Evolutionary conservation across 2,888 invertebrate genomes (phyloP).

Genomic region (Drosophila mayaguana): DNA sequence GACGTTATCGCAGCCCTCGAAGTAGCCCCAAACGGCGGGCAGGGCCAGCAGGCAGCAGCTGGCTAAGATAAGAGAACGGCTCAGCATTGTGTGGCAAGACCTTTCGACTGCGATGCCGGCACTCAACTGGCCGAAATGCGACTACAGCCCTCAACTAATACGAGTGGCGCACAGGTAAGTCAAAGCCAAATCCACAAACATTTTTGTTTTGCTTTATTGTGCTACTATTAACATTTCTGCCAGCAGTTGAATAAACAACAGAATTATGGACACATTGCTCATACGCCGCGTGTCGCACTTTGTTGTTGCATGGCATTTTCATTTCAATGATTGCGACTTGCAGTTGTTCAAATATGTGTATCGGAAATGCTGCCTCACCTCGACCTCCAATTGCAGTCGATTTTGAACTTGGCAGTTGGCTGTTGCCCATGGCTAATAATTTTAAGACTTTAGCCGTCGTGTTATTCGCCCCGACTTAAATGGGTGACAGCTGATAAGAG

Average conservation of each 20-base stretch:
- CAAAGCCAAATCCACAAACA: slow-evolving; percentile 41
- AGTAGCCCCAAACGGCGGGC: slow-evolving; percentile 53
- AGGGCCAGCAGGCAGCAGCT: slow-evolving; percentile 47
- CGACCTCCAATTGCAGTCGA: slow-evolving; percentile 51
- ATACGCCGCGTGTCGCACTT: slow-evolving; percentile 44
- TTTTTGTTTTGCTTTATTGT: slow-evolving; percentile 55
- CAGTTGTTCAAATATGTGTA: slow-evolving; percentile 65
- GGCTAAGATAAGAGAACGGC: slow-evolving; percentile 36
- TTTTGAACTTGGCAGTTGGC: slow-evolving; percentile 69
- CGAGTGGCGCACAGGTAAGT: slow-evolving; percentile 30
- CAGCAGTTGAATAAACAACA: slow-evolving; percentile 75
- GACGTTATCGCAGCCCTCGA: slow-evolving; percentile 75
- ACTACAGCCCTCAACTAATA: slow-evolving; percentile 55
- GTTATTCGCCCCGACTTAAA: slow-evolving; percentile 14
- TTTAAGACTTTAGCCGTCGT: slow-evolving; percentile 14
- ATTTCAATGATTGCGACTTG: slow-evolving; percentile 31
- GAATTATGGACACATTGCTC: slow-evolving; percentile 36
- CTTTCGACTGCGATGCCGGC: slow-evolving; percentile 44
- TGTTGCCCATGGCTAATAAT: slow-evolving; percentile 22
- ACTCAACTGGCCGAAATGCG: slow-evolving; percentile 57
- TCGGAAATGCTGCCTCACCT: slow-evolving; percentile 27
- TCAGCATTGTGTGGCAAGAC: slow-evolving; percentile 51
- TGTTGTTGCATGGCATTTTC: slow-evolving; percentile 20
- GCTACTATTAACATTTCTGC: slow-evolving; percentile 27
- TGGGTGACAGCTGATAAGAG: slow-evolving; percentile 42